Evolutionary conservation across 2,797 vertebrate genomes (phyloP).

Genomic region (Sebastes trivittatus): DNA sequence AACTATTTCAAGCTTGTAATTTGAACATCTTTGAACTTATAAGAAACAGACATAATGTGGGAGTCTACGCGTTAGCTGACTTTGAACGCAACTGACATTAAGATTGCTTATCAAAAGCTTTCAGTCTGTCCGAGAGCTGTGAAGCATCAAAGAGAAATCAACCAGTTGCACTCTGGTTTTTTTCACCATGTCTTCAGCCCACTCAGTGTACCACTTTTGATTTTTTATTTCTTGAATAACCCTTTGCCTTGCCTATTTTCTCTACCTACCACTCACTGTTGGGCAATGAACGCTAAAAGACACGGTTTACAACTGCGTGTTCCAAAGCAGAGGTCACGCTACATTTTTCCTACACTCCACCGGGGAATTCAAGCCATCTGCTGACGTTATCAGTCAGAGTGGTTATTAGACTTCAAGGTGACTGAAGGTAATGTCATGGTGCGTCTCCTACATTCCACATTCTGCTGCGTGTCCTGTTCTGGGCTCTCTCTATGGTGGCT

Average conservation of each 20-base stretch:
- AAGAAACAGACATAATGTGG: conserved; percentile 43
- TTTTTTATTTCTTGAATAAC: conserved; percentile 33
- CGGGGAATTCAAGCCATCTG: conserved; percentile 27
- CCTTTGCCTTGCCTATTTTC: neutral
- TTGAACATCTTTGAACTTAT: conserved; percentile 50
- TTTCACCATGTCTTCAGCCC: conserved; percentile 13
- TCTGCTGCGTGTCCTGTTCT: conserved; percentile 21
- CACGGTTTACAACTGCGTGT: conserved; percentile 2
- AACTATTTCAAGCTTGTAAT: conserved; percentile 37
- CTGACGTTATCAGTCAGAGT: conserved; percentile 29
- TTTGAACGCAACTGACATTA: conserved; percentile 51
- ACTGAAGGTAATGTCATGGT: conserved; percentile 47
- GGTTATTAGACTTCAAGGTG: conserved; percentile 46
- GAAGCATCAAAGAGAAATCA: conserved; percentile 50
- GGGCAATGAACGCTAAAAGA: conserved; percentile 18
- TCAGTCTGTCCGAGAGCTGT: conserved; percentile 43
- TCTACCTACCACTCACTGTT: neutral
- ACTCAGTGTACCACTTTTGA: conserved; percentile 26
- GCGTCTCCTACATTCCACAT: conserved; percentile 22
- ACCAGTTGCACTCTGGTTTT: conserved; percentile 16
- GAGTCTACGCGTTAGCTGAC: conserved; percentile 33
- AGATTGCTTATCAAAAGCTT: conserved; percentile 59
- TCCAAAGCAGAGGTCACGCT: conserved; percentile 25
- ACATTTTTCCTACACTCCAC: conserved; percentile 25
- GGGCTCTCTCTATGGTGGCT: conserved; percentile 12